Evolutionary conservation across 2,113 vertebrate species (phyloP).

Genomic region (Pogona vitticeps): DNA sequence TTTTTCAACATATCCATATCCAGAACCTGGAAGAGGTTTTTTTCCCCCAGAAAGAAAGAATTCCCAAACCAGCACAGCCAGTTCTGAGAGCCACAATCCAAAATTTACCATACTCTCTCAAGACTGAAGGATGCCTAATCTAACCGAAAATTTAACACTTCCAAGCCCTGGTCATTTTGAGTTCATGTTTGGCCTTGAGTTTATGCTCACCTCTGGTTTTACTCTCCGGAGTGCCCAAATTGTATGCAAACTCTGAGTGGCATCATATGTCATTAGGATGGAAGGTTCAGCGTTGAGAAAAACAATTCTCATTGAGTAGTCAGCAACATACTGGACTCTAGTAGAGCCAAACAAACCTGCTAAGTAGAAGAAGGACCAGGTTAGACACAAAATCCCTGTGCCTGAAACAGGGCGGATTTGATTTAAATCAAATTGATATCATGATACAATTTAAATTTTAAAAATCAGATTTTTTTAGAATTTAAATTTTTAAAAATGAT

Average conservation of each 20-base stretch:
- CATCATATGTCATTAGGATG: conserved; percentile 92
- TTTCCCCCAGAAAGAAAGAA: too few species aligned
- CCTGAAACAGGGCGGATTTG: too few species aligned
- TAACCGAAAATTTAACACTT: too few species aligned
- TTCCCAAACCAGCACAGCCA: too few species aligned
- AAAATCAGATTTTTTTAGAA: too few species aligned
- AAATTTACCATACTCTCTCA: too few species aligned
- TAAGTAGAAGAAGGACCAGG: conserved; percentile 31
- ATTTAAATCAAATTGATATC: too few species aligned
- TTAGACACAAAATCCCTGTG: neutral
- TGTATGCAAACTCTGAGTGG: conserved; percentile 85
- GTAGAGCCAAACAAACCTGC: conserved; percentile 83
- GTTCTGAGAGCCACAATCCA: too few species aligned
- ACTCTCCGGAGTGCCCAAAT: conserved; percentile 92
- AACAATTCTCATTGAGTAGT: conserved; percentile 86
- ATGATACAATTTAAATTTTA: too few species aligned
- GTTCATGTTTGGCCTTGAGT: neutral
- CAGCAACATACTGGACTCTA: conserved; percentile 89
- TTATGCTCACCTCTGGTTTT: conserved; percentile 83
- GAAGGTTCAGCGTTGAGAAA: conserved; percentile 88
- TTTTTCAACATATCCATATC: neutral
- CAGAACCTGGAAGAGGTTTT: too few species aligned
- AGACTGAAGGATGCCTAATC: too few species aligned
- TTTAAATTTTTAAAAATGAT: too few species aligned
- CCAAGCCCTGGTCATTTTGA: neutral